Evolutionary conservation across 2,797 vertebrate genomes (phyloP).

Genomic region (Parotocinclus haroldoi): DNA sequence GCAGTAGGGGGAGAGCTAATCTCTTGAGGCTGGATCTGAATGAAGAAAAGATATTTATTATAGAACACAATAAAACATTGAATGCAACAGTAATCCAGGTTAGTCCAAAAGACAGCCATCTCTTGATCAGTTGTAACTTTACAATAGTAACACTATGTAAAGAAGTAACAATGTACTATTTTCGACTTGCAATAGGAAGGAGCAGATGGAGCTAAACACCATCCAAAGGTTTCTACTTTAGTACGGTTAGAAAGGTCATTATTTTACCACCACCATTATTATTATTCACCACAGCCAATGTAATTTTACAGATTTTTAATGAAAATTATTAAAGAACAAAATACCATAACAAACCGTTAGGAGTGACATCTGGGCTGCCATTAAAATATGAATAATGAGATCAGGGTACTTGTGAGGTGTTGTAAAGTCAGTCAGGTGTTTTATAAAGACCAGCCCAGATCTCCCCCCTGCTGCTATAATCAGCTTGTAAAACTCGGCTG

Average conservation of each 20-base stretch:
- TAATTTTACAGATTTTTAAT: neutral
- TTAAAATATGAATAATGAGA: no score
- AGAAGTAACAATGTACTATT: no score
- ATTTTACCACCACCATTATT: neutral
- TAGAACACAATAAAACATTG: conserved; percentile 3
- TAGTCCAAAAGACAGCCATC: no score
- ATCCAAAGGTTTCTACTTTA: neutral
- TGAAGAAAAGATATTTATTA: no score
- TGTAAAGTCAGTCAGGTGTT: neutral
- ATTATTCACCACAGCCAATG: no score
- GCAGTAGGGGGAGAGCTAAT: conserved; percentile 96
- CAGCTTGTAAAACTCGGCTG: neutral
- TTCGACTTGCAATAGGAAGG: no score
- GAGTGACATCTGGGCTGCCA: conserved; percentile 16
- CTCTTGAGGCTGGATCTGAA: conserved; percentile 94
- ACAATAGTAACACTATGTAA: no score
- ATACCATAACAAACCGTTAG: neutral
- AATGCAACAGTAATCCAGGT: no score
- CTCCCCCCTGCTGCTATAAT: conserved; percentile 2
- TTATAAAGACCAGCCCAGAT: conserved; percentile 27
- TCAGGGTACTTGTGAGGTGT: no score
- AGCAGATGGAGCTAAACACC: no score
- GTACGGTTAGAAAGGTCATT: neutral
- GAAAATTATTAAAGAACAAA: neutral
- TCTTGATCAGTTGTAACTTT: no score